A percentile compares a stretch with the other conserved stretches of the same genome.
Evolutionary conservation across 2,888 invertebrate species (phyloP).

Genomic region (Glaucopsyche alexis): DNA sequence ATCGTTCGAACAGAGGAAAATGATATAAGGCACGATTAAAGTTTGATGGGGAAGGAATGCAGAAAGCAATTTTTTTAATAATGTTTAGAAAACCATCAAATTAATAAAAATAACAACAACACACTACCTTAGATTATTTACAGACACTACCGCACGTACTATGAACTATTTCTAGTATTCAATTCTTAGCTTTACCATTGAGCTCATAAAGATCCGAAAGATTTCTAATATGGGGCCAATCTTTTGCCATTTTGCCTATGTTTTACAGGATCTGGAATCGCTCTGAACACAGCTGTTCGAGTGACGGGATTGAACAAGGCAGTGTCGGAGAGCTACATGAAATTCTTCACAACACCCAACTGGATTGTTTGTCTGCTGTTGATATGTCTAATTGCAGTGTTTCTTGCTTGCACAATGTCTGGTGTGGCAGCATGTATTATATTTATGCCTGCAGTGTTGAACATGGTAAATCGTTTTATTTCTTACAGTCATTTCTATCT

Average conservation of each 20-base stretch:
- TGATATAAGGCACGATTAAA: no score
- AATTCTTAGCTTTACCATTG: no score
- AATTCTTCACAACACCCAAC: conserved; percentile 37
- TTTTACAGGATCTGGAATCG: conserved; percentile 49
- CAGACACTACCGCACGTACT: no score
- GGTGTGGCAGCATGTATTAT: conserved; percentile 47
- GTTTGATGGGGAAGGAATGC: no score
- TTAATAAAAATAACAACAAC: no score
- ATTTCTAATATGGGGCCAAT: not conserved
- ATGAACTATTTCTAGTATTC: no score
- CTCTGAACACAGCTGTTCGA: conserved; percentile 40
- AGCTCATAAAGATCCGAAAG: no score
- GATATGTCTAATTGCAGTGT: conserved; percentile 44
- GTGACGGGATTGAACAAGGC: conserved; percentile 36
- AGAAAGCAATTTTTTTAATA: no score
- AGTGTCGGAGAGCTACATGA: conserved; percentile 38
- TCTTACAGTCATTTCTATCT: not conserved
- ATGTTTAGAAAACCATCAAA: no score
- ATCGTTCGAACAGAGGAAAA: no score
- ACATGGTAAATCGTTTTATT: conserved; percentile 46
- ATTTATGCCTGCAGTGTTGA: conserved; percentile 51
- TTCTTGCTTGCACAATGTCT: conserved; percentile 51
- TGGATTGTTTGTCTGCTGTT: conserved; percentile 46
- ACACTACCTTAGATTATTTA: no score
- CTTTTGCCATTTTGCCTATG: not conserved